phyloP scores from a whole-genome alignment of 2,888 invertebrate species.

The Chesias legatella region DNA sequence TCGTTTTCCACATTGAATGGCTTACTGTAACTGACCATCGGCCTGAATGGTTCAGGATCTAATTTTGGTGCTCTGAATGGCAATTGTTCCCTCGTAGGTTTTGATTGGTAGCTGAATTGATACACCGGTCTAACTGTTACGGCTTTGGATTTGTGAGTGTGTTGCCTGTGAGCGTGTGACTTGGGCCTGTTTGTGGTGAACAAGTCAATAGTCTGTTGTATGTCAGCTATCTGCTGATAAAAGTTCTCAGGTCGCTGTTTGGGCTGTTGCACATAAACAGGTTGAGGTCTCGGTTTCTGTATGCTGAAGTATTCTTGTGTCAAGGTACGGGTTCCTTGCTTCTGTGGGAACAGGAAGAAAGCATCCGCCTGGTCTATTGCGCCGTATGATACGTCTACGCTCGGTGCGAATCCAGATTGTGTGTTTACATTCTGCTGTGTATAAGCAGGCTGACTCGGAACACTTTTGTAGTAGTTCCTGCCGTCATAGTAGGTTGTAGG shows the following conservation, averaged over 20 bases:
- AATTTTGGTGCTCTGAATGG: slow-evolving; percentile 75
- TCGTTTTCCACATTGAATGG: slow-evolving; percentile 69
- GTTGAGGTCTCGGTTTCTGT: slow-evolving; percentile 65
- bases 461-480: slow-evolving; percentile 68
- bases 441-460: slow-evolving; percentile 32
- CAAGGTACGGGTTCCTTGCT: slow-evolving; percentile 72
- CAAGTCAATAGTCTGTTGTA: slow-evolving; percentile 83
- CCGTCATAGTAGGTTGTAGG: slow-evolving; percentile 75
- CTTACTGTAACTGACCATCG: slow-evolving; percentile 82
- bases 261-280: slow-evolving; percentile 60
- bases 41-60: slow-evolving; percentile 82
- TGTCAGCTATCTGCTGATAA: slow-evolving; percentile 83
- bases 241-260: slow-evolving; percentile 77
- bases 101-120: slow-evolving; percentile 86
- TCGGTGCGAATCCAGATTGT: slow-evolving; percentile 58
- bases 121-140: slow-evolving; percentile 82
- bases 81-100: slow-evolving; percentile 67
- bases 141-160: slow-evolving; percentile 72
- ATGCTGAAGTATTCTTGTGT: slow-evolving; percentile 78
- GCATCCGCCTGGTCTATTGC: slow-evolving; percentile 69
- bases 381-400: slow-evolving; percentile 68
- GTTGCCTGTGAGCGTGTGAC: slow-evolving; percentile 57
- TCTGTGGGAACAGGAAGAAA: slow-evolving; percentile 74
- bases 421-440: slow-evolving; percentile 46
- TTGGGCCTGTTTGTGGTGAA: slow-evolving; percentile 81